Percentiles rank a stretch among this genome's conserved stretches.
phyloP scores from a whole-genome alignment of 2,113 vertebrate species.

The Lophura nycthemera region DNA sequence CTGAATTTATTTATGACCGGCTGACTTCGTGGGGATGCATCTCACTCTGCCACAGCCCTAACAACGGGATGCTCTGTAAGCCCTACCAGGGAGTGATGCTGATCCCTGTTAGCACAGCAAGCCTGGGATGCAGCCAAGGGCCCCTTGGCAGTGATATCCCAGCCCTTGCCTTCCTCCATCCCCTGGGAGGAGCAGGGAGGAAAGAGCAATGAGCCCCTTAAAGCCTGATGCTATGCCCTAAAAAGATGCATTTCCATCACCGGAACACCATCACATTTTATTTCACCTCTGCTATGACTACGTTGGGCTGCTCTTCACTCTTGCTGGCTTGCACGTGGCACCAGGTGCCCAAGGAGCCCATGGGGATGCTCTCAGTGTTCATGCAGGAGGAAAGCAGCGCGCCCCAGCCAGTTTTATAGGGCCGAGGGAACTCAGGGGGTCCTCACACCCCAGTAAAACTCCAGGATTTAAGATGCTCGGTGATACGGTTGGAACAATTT shows the following conservation, averaged over 20 bases:
- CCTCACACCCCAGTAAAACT: conserved; percentile 32
- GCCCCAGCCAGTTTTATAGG: background rate
- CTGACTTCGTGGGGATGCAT: background rate
- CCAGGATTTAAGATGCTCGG: conserved; percentile 59
- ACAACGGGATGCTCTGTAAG: background rate
- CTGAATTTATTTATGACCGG: conserved; percentile 26
- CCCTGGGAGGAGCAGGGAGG: background rate
- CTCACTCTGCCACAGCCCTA: background rate
- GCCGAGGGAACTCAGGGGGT: conserved; percentile 14
- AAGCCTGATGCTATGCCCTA: background rate
- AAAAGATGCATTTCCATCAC: background rate
- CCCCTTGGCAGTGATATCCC: background rate
- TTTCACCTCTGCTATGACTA: no score
- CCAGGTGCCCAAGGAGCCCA: background rate
- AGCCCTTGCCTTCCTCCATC: background rate
- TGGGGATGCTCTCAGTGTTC: background rate
- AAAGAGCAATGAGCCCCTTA: background rate
- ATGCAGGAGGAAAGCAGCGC: fast-evolving
- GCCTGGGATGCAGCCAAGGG: background rate
- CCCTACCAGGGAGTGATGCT: background rate
- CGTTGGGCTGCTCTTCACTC: background rate
- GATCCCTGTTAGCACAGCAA: background rate
- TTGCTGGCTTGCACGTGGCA: background rate
- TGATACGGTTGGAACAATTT: conserved; percentile 27
- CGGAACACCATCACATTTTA: no score